These are phyloP conservation scores for Pandemis heparana DNA, from an alignment of 2,888 invertebrate genomes.

Conservation along the genomic window DNA sequence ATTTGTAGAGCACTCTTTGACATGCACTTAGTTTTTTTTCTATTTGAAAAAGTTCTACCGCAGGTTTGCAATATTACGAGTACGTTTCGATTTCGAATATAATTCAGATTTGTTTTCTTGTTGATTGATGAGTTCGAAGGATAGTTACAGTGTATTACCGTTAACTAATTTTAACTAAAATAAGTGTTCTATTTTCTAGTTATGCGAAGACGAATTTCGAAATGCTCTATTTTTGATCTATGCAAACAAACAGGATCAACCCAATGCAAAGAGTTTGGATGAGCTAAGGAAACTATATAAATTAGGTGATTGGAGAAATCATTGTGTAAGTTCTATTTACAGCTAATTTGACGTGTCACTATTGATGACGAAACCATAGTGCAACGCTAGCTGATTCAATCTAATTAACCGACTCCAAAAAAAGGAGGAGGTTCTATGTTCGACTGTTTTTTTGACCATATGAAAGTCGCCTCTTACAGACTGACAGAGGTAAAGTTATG, in stretches of 20 bases:
- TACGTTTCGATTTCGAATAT: too few relatives aligned
- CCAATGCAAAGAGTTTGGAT: constrained; percentile 4
- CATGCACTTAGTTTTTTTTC: not conserved
- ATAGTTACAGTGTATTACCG: too few relatives aligned
- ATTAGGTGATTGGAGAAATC: constrained; percentile 15
- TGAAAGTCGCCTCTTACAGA: too few relatives aligned
- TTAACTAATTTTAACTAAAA: not conserved
- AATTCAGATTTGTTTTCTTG: too few relatives aligned
- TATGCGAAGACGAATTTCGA: constrained; percentile 4
- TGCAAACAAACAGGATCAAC: constrained; percentile 20
- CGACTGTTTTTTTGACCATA: too few relatives aligned
- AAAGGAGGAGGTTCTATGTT: too few relatives aligned
- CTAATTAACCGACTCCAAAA: too few relatives aligned
- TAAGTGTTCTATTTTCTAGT: not conserved
- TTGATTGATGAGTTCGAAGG: too few relatives aligned
- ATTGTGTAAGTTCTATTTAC: constrained; percentile 13
- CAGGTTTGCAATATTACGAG: not conserved
- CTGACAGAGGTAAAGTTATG: too few relatives aligned
- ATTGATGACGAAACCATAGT: not conserved
- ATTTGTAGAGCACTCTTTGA: too few relatives aligned
- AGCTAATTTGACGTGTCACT: not conserved
- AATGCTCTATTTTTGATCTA: constrained; percentile 21
- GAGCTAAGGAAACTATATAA: constrained; percentile 14
- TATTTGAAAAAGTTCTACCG: not conserved
- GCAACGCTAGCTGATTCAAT: too few relatives aligned